Evolutionary conservation across 2,888 invertebrate species (phyloP).

Genomic region (Drosophila kuntzei): DNA sequence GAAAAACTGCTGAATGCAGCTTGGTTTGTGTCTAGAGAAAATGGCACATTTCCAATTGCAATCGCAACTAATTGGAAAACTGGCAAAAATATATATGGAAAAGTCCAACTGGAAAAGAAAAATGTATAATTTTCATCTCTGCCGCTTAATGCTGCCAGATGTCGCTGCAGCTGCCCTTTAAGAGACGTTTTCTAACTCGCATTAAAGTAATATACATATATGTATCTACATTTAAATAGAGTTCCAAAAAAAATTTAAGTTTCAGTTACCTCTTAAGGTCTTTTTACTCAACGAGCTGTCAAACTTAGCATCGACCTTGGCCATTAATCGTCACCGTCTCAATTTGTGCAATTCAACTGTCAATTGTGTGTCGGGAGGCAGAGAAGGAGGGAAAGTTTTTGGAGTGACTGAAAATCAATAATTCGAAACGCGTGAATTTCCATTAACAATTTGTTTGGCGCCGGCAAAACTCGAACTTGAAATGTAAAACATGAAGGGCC

Average conservation of each 20-base stretch:
- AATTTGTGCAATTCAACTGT: constrained; percentile 79
- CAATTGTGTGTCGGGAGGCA: constrained; percentile 54
- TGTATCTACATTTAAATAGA: constrained; percentile 14
- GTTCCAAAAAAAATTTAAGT: constrained; percentile 9
- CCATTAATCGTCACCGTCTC: constrained; percentile 77
- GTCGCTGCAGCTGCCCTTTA: constrained; percentile 36
- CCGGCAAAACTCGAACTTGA: constrained; percentile 65
- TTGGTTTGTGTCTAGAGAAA: constrained; percentile 66
- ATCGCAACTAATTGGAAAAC: constrained; percentile 28
- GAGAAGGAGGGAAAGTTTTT: constrained; percentile 38
- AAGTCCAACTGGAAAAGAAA: constrained; percentile 32
- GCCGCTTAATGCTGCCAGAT: constrained; percentile 22
- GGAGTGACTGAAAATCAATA: constrained; percentile 74
- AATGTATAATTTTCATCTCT: background rate
- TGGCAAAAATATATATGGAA: constrained; percentile 8
- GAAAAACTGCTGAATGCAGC: constrained; percentile 29
- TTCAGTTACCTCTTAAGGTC: constrained; percentile 10
- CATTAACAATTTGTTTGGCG: constrained; percentile 77
- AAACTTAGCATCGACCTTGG: constrained; percentile 80
- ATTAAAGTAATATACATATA: constrained; percentile 24
- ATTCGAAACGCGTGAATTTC: constrained; percentile 65
- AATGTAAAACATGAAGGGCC: constrained; percentile 73
- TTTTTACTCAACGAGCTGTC: constrained; percentile 50
- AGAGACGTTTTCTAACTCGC: background rate
- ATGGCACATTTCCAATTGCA: constrained; percentile 47